Base-by-base conservation (phyloP, 2,797 vertebrate genomes). In the Thaleichthys pacificus region DNA sequence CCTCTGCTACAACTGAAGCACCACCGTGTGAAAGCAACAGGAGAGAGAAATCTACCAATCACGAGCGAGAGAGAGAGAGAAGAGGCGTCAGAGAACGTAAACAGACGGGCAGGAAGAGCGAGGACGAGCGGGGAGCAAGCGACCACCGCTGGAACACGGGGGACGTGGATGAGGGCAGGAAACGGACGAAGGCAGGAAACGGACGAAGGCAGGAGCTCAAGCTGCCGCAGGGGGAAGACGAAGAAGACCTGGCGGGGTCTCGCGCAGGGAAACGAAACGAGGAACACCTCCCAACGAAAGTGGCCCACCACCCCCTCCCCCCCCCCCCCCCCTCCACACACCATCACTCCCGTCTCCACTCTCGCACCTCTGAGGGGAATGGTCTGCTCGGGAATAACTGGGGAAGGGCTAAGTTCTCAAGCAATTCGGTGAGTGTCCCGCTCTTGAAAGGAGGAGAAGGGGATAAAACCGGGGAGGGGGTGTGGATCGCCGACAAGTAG, bases 1-100 rank as follows among this genome's bases (percentile, higher is more conserved):
- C 97, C 97, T 98, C 97, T 98, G 98, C 97, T 98, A 98, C 96
- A 96, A 96, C 96, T 96, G 96, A 98, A 96, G 98, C 96, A 96
- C 95, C 95, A 96, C 95, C 93, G 95, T 95, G 96, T 96, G 96
- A 96, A 95, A 96, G 96, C 96, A 93, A 95, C 96, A 96, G 96
- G 94, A 96, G 94, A 95, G 93, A 93, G 91, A 95, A 95, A 95
- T 94, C 89, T 94, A 94, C 93, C 93, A 94, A 95, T 91, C 92
- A 95, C 93, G 94, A 92, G 91, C 92, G 91, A 84, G 94, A 92
- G 91, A 92, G 91, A 92, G 91, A 84, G 84, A 88, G 75, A 82
- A 69, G 75, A 77, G 42, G 49, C 67, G 35, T 54, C 65, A 75
- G 87, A 81, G 79, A 70, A 77, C 77, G 79, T 51, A 71, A 30